phyloP scores from a whole-genome alignment of 2,888 invertebrate genomes.

The Polyommatus iphigenia region DNA sequence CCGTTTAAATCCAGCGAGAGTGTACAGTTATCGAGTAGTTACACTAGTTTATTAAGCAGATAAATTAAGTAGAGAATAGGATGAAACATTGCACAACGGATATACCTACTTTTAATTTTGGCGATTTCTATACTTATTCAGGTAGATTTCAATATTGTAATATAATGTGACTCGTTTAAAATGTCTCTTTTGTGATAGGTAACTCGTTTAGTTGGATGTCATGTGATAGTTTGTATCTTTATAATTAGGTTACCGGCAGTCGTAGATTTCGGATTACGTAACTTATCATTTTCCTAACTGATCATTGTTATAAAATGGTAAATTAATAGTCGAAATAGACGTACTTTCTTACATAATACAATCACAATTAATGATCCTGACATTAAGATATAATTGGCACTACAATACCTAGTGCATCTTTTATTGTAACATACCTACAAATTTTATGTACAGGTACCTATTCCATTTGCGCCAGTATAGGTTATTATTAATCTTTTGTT shows the following conservation, averaged over 20 bases:
- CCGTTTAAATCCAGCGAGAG: slow-evolving; percentile 42
- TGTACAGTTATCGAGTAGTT: slow-evolving; percentile 50
- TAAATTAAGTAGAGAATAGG: slow-evolving; percentile 47
- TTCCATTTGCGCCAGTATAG: neutral
- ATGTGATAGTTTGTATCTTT: slow-evolving; percentile 26
- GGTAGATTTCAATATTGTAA: slow-evolving; percentile 14
- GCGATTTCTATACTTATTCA: slow-evolving; percentile 26
- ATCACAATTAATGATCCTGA: no score
- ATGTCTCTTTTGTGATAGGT: slow-evolving; percentile 15
- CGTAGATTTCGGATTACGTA: neutral
- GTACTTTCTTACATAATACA: neutral
- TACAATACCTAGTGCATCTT: neutral
- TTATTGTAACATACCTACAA: no score
- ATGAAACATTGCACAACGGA: slow-evolving; percentile 27
- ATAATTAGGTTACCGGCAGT: slow-evolving; percentile 8
- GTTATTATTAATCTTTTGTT: neutral
- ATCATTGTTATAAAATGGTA: neutral
- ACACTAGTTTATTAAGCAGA: slow-evolving; percentile 59
- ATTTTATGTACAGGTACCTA: neutral
- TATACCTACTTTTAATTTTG: slow-evolving; percentile 24
- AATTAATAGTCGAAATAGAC: neutral
- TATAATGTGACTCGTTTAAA: slow-evolving; percentile 1
- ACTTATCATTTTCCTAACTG: neutral
- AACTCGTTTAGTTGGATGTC: slow-evolving; percentile 3
- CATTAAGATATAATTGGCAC: neutral